These are phyloP conservation scores for Acanthochromis polyacanthus DNA, from an alignment of 2,113 vertebrate species.

Conservation along the genomic window DNA sequence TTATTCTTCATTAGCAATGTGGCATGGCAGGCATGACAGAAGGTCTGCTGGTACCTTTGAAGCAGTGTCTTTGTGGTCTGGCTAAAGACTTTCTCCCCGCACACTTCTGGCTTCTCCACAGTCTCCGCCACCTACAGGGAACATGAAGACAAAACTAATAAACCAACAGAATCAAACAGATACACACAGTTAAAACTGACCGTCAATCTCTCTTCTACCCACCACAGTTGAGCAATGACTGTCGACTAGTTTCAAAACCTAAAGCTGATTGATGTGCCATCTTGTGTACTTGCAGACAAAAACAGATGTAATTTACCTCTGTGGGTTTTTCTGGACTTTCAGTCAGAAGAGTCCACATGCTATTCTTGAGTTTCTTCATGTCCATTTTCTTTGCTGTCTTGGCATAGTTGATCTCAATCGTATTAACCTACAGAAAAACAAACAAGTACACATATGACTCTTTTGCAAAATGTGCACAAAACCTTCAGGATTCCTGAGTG, in stretches of 20 bases:
- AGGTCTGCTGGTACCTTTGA: constrained; percentile 76
- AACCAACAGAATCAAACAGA: constrained; percentile 28
- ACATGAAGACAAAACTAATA: constrained; percentile 7
- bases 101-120: constrained; percentile 66
- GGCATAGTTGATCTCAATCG: constrained; percentile 91
- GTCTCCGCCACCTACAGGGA: constrained; percentile 65
- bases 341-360: constrained; percentile 92
- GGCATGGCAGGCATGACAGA: neutral
- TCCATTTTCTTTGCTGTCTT: constrained; percentile 95
- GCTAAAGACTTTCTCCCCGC: constrained; percentile 85
- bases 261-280: neutral
- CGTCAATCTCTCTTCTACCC: neutral
- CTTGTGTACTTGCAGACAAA: neutral
- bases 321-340: constrained; percentile 72
- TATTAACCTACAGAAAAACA: constrained; percentile 86
- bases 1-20: constrained; percentile 20
- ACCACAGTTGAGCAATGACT: neutral
- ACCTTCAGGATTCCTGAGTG: too few species aligned
- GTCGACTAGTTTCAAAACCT: neutral
- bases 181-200: neutral
- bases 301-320: constrained; percentile 63
- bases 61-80: constrained; percentile 81
- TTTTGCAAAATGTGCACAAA: too few species aligned
- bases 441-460: too few species aligned
- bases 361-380: constrained; percentile 92